Evolutionary conservation across 2,888 invertebrate species (phyloP), one percentile per base, ranked within the genome.

Genomic region (Imbricaverruca yamaguchii): DNA sequence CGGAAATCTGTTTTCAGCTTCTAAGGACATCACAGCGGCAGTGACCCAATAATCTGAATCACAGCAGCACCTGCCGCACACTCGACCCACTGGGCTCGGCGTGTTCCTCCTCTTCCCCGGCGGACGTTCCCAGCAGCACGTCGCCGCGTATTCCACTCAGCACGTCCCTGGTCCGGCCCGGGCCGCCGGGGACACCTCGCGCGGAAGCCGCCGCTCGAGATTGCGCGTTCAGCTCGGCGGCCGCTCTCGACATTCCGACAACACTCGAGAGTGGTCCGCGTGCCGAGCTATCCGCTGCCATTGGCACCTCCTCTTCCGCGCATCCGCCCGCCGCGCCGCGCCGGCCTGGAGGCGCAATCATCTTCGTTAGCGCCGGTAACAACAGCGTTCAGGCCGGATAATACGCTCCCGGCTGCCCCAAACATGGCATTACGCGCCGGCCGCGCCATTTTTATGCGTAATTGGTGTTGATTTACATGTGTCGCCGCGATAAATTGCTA

Each of bases 391-490:
- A 21, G 53, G 21, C 53, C 13, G 13, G 53, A 55, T 55, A 55
- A 55, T 55, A 74, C 74, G 8, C 74, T 74, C 74, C 74, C 53
- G 21, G 18, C 23, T 15, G 8, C 74, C 53, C 74, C 74, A 74
- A 74, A 74, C 74, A 74, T 74, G n/a, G 53, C 55, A 74, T 74
- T 74, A 74, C 55, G 67, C 25, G 25, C 11, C 23, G 25, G 67
- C 67, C 12, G 11, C 74, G 74, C 74, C 74, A 74, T 74, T 74
- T 74, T 53, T 55, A 21, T 21, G 74, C 74, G 53, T 74, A 74
- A 74, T 74, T 74, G 74, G 74, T 53, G 74, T 74, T 74, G 74
- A 74, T 74, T 74, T 74, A 74, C 74, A 74, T 74, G 74, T 74
- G 74, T 74, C 53, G 53, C 55, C 10, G 74, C 55, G 74, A 55